Base-by-base conservation (phyloP, 2,797 vertebrate species). In the Poecilia velifera region DNA sequence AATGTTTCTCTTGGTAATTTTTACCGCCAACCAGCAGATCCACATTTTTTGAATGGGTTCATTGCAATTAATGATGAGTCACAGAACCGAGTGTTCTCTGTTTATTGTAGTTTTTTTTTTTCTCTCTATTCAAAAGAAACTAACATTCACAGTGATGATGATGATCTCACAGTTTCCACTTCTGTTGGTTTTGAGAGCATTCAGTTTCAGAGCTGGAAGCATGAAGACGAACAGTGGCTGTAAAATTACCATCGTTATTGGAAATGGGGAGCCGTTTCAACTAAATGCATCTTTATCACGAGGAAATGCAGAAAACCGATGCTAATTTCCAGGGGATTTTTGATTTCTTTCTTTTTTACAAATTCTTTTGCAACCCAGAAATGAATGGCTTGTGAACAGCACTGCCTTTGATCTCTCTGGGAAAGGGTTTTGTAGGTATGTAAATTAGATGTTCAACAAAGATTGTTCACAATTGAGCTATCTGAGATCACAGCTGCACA, bases 311-410 rank as follows among this genome's bases (percentile, higher is more conserved):
- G 68, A 71, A 46, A 46, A 71, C 5, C n/a, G 7, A 28, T 16
- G 25, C 25, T 16, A 46, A 18, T 16, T 46, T 46, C 14, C 25
- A 46, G 68, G 68, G 68, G 68, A 71, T 46, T 71, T 71, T 71
- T 31, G 10, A 25, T n/a, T 41, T 46, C 45, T 46, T 71, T 18
- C 43, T 71, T 70, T 41, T 45, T 28, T 28, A 43, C 25, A 8
- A 45, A n/a, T n/a, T 71, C 25, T 71, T n/a, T 71, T 45, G 68
- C 68, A 9, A 45, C 41, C 5, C 68, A 45, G 43, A 46, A 71
- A 46, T 71, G 68, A 71, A 71, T 71, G 8, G 25, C 68, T 70
- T 70, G 66, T 70, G 39, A 45, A n/a, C 36, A 43, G 39, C 66
- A 43, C 22, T n/a, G 39, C 13, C 66, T 70, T 70, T 70, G 22